phyloP scores from a whole-genome alignment of 1,140 invertebrate genomes.

The Copidosoma floridanum region DNA sequence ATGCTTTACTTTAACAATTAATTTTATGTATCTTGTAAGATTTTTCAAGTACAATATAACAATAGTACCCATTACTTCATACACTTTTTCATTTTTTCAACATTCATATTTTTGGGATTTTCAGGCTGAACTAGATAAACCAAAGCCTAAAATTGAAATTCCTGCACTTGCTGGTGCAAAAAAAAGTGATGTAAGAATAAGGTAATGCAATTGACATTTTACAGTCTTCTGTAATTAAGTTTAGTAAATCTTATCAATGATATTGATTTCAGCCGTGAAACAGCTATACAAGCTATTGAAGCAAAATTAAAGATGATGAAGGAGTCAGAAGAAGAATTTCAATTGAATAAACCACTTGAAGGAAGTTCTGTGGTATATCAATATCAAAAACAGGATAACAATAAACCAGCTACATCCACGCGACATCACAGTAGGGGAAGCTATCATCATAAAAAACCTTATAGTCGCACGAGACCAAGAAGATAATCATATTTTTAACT shows the following conservation, averaged over 20 bases:
- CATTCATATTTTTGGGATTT: conserved; percentile 34
- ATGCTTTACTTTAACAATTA: too few species aligned
- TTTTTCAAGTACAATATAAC: conserved; percentile 1
- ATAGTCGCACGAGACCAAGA: conserved; percentile 48
- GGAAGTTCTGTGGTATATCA: conserved; percentile 67
- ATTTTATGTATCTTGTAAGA: conserved; percentile 7
- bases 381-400: conserved; percentile 59
- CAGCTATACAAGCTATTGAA: conserved; percentile 83
- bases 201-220: conserved; percentile 34
- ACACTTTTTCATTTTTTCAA: not conserved
- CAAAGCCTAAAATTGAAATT: conserved; percentile 72
- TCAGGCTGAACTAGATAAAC: conserved; percentile 71
- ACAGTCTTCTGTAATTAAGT: not conserved
- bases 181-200: conserved; percentile 63
- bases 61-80: not conserved
- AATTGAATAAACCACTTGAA: conserved; percentile 67
- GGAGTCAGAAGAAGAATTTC: conserved; percentile 68
- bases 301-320: conserved; percentile 80
- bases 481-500: conserved; percentile 45
- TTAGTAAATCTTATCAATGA: not conserved
- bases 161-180: conserved; percentile 73
- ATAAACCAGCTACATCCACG: conserved; percentile 52
- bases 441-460: conserved; percentile 48
- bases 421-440: conserved; percentile 40
- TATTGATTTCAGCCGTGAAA: conserved; percentile 63